A percentile compares a stretch with the other conserved stretches of the same genome.
Conservation (phyloP, 1,140 invertebrate genomes). For the Eumeta japonica region DNA sequence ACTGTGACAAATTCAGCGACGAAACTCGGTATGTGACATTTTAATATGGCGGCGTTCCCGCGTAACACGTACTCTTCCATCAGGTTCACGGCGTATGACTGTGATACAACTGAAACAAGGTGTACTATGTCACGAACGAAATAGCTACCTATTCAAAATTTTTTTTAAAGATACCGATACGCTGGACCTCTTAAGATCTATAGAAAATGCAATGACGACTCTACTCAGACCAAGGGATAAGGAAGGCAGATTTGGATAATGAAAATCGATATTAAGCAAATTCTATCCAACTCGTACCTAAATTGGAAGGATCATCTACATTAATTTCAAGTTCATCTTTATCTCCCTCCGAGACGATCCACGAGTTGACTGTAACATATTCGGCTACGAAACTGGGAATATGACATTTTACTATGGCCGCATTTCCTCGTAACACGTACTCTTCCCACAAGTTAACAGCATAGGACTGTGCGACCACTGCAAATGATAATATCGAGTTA, state of each 20-base stretch:
- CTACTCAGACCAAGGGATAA: too few species aligned
- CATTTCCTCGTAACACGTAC: constrained; percentile 81
- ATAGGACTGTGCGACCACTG: constrained; percentile 84
- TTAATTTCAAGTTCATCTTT: constrained; percentile 36
- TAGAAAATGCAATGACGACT: too few species aligned
- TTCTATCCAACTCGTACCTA: too few species aligned
- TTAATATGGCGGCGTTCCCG: constrained; percentile 85
- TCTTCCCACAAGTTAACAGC: constrained; percentile 84
- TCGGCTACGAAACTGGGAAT: constrained; percentile 86
- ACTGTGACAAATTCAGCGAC: constrained; percentile 85
- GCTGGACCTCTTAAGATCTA: too few species aligned
- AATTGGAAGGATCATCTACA: constrained; percentile 35
- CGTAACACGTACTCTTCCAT: constrained; percentile 88
- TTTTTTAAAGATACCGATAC: too few species aligned
- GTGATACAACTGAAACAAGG: constrained; percentile 80
- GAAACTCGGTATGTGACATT: constrained; percentile 91
- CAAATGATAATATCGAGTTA: constrained; percentile 22
- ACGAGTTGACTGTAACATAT: constrained; percentile 75
- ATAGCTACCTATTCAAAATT: too few species aligned
- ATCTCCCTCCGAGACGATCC: constrained; percentile 74
- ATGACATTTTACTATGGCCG: constrained; percentile 80
- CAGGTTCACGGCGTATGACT: constrained; percentile 84
- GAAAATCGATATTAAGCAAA: too few species aligned
- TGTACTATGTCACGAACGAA: constrained; percentile 11
- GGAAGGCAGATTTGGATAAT: too few species aligned